Evolutionary conservation across 2,797 vertebrate species (phyloP).

Genomic region (Chaetodon trifasciatus): DNA sequence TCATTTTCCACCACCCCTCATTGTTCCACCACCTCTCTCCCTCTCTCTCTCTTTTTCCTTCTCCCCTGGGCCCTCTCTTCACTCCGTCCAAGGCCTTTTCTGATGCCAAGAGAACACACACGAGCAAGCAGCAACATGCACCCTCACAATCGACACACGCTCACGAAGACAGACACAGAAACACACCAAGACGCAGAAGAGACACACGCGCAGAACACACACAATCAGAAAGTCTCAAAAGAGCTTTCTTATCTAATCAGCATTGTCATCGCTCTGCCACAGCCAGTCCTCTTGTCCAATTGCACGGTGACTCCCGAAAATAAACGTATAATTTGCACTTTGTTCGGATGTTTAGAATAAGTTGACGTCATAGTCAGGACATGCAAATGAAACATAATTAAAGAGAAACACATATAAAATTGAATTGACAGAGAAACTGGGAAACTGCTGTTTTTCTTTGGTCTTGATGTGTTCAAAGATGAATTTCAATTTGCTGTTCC

Average conservation of each 20-base stretch:
- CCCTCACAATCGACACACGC: conserved; percentile 42
- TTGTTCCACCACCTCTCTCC: conserved; percentile 60
- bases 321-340: conserved; percentile 25
- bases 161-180: conserved; percentile 59
- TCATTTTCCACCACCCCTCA: conserved; percentile 74
- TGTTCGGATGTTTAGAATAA: conserved; percentile 24
- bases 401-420: not conserved
- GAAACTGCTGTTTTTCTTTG: not conserved
- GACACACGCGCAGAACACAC: conserved; percentile 42
- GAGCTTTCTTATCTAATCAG: conserved; percentile 82
- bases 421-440: not conserved
- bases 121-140: conserved; percentile 77
- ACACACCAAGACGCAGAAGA: conserved; percentile 33
- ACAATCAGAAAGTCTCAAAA: conserved; percentile 78
- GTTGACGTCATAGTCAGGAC: not conserved
- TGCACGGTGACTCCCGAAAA: conserved; percentile 38
- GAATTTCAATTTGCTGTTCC: not conserved
- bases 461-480: not conserved
- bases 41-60: conserved; percentile 23
- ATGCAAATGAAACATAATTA: conserved; percentile 12
- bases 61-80: conserved; percentile 64
- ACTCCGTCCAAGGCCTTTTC: conserved; percentile 68
- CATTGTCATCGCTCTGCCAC: conserved; percentile 80
- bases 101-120: conserved; percentile 74
- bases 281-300: conserved; percentile 69